These are phyloP conservation scores for Phrynocephalus versicolor DNA, from an alignment of 2,113 vertebrate species.

Conservation along the genomic window DNA sequence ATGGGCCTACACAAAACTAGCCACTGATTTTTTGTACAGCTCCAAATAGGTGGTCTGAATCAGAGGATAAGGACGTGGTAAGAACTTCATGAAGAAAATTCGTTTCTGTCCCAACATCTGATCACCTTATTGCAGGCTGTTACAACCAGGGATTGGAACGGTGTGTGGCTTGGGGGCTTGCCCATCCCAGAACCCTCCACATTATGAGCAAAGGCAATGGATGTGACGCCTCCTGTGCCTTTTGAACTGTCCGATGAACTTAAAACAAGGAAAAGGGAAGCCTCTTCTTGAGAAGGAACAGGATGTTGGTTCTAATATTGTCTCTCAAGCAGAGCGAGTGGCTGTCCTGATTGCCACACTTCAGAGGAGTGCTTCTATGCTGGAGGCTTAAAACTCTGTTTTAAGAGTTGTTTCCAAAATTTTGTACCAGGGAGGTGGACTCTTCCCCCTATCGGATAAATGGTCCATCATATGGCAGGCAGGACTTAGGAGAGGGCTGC, in stretches of 20 bases:
- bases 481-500: too few species aligned
- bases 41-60: too few species aligned
- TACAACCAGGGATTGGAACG: neutral
- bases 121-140: neutral
- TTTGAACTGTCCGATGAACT: neutral
- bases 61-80: too few species aligned
- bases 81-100: too few species aligned
- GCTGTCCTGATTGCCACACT: neutral
- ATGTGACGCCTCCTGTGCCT: neutral
- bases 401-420: too few species aligned
- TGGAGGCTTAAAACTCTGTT: neutral
- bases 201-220: neutral
- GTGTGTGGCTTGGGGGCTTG: neutral
- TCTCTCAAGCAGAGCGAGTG: neutral
- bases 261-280: neutral
- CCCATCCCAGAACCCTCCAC: neutral
- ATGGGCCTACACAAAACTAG: too few species aligned
- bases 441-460: too few species aligned
- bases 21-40: too few species aligned
- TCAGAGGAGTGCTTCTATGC: neutral
- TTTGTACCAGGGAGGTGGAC: too few species aligned
- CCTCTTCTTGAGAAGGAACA: neutral
- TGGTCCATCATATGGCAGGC: too few species aligned
- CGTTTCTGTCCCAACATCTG: too few species aligned
- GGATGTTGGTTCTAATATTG: neutral